These are phyloP conservation scores for Drosophila sp. DNA, from an alignment of 1,140 invertebrate genomes.

Conservation along the genomic window DNA sequence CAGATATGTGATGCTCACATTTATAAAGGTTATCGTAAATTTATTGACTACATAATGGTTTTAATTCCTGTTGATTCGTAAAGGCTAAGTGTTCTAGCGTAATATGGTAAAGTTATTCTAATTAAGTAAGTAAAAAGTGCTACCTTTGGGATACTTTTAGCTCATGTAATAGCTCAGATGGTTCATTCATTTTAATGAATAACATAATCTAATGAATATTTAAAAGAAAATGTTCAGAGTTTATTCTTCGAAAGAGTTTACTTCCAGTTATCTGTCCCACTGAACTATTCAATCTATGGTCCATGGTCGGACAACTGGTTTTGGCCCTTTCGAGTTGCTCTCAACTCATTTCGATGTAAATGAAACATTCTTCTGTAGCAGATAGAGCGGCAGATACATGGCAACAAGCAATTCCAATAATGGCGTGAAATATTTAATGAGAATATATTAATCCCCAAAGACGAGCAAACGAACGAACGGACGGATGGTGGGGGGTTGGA, in stretches of 20 bases:
- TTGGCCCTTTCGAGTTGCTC: background rate
- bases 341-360: constrained; percentile 15
- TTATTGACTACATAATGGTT: too few species aligned
- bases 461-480: constrained; percentile 7
- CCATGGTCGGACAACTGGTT: background rate
- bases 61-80: too few species aligned
- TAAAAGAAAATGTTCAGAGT: background rate
- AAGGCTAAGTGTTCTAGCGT: too few species aligned
- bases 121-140: too few species aligned
- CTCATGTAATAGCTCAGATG: background rate
- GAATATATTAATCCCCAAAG: constrained; percentile 77
- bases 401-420: constrained; percentile 68
- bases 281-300: background rate
- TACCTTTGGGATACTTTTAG: background rate
- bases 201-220: background rate
- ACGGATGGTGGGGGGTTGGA: background rate
- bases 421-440: constrained; percentile 81
- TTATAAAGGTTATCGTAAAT: too few species aligned
- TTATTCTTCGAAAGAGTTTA: background rate
- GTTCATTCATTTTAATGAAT: background rate
- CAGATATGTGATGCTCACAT: too few species aligned
- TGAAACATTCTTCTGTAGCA: constrained; percentile 8
- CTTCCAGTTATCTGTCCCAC: background rate
- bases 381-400: constrained; percentile 20
- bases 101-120: too few species aligned